Percentiles rank a stretch among this genome's conserved stretches.
Evolutionary conservation across 2,113 vertebrate genomes (phyloP).

Genomic region (Nannospalax galili): DNA sequence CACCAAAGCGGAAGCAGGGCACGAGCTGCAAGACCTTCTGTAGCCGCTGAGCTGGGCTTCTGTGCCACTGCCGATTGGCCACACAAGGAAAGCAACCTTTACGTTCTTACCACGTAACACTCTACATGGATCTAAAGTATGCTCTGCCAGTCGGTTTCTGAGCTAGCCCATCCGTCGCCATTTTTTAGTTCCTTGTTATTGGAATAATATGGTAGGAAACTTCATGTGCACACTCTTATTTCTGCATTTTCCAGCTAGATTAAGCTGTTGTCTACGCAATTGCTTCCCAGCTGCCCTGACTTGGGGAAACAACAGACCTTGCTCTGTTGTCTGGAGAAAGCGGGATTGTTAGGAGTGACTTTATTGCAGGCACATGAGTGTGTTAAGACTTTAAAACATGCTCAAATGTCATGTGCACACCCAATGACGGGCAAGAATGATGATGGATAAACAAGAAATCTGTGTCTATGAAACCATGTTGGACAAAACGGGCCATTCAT

Average conservation of each 20-base stretch:
- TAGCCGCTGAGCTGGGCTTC: conserved; percentile 53
- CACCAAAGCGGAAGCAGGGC: conserved; percentile 72
- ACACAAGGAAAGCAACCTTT: conserved; percentile 79
- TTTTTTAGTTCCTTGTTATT: conserved; percentile 87
- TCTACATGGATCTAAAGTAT: conserved; percentile 76
- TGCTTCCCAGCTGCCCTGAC: conserved; percentile 94
- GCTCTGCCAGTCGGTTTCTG: conserved; percentile 84
- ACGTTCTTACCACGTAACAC: conserved; percentile 76
- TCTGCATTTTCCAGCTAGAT: conserved; percentile 91
- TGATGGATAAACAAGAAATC: conserved; percentile 94
- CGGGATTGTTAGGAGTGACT: conserved; percentile 91
- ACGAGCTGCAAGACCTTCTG: conserved; percentile 50
- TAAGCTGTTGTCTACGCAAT: conserved; percentile 93
- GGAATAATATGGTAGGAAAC: conserved; percentile 86
- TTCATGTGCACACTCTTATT: conserved; percentile 90
- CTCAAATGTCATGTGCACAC: conserved; percentile 95
- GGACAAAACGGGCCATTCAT: conserved; percentile 97
- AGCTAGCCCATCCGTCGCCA: conserved; percentile 87
- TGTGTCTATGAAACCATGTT: conserved; percentile 89
- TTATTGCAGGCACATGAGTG: conserved; percentile 96
- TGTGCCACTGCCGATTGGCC: conserved; percentile 72
- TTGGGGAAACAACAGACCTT: conserved; percentile 93
- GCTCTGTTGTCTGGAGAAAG: conserved; percentile 96
- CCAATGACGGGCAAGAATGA: conserved; percentile 92
- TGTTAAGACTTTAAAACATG: conserved; percentile 92